A percentile compares a stretch with the other conserved stretches of the same genome.
phyloP scores from a whole-genome alignment of 2,888 invertebrate species.

The Achlya flavicornis region DNA sequence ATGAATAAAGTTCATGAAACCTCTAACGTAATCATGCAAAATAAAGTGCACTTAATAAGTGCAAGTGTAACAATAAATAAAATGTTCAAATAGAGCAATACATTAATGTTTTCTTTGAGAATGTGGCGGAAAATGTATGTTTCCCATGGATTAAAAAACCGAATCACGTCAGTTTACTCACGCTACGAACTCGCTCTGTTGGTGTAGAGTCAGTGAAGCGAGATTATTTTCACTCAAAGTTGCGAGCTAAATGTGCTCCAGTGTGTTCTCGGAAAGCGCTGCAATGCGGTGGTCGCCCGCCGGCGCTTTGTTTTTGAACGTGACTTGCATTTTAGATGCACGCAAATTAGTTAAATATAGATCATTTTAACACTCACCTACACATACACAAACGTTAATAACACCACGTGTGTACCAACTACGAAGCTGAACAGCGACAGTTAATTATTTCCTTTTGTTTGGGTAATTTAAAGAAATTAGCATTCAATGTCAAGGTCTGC shows the following conservation, averaged over 20 bases:
- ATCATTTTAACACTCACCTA: conserved; percentile 46
- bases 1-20: neutral
- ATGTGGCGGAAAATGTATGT: neutral
- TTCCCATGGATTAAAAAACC: conserved; percentile 15
- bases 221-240: conserved; percentile 36
- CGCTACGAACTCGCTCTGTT: conserved; percentile 36
- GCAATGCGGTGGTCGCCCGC: conserved; percentile 68
- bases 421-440: neutral
- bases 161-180: conserved; percentile 19
- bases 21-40: neutral
- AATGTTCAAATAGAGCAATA: neutral
- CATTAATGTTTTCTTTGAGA: neutral
- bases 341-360: conserved; percentile 76
- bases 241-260: conserved; percentile 57
- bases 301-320: conserved; percentile 74
- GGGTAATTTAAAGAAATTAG: too few relatives aligned
- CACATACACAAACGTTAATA: conserved; percentile 33
- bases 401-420: conserved; percentile 7
- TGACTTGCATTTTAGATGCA: conserved; percentile 72
- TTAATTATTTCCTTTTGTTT: neutral
- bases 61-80: neutral
- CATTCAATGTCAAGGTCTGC: neutral
- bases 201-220: conserved; percentile 30
- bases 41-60: neutral
- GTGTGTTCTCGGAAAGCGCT: conserved; percentile 67